Evolutionary conservation across 2,888 invertebrate species (phyloP), one percentile per base, ranked within the genome.

Genomic region (Volucella inflata): DNA sequence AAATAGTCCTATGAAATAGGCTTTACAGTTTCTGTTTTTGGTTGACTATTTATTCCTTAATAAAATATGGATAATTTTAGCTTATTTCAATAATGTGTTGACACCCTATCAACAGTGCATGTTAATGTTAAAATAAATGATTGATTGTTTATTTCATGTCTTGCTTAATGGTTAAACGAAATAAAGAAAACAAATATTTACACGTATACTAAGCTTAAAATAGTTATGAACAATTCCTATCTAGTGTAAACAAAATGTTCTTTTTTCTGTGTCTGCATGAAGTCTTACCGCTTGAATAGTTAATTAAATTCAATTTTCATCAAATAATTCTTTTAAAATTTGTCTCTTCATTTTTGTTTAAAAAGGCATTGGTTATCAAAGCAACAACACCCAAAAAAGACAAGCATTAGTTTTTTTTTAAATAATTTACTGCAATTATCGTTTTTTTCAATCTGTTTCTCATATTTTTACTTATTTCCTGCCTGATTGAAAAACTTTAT

Each of bases 331-430:
- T 65, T 3, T 21, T 21, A 9, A 10, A 44, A 12, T 10, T 50
- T 51, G 30, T 14, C 16, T 14, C 8, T 53, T 40, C 14, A 9
- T 44, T 44, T 65, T 21, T 3, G 14, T 17, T 74, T 75, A 40
- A 68, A 36, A 60, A 68, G 12, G 60, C 51, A 21, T 50, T 76
- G 44, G 38, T 76, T 68, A 77, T 44, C 17, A 17, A 60, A 76
- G 59, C 75, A 59, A 76, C 40, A n/a, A 57, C 16, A 44, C 57
- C 67, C 65, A 42, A 40, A 17, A 14, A 30, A 2, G n/a, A n/a
- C 16, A 50, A 67, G 50, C 65, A 51, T 67, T 67, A 64, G 38
- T 64, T 38, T n/a, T 64, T 38, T n/a, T 6, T 17, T 16, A 10
- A 40, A 11, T 36, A 30, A 30, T 30, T 36, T 36, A 36, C 30